These are phyloP conservation scores for Unio pictorum DNA, from an alignment of 2,888 invertebrate genomes.

Conservation along the genomic window DNA sequence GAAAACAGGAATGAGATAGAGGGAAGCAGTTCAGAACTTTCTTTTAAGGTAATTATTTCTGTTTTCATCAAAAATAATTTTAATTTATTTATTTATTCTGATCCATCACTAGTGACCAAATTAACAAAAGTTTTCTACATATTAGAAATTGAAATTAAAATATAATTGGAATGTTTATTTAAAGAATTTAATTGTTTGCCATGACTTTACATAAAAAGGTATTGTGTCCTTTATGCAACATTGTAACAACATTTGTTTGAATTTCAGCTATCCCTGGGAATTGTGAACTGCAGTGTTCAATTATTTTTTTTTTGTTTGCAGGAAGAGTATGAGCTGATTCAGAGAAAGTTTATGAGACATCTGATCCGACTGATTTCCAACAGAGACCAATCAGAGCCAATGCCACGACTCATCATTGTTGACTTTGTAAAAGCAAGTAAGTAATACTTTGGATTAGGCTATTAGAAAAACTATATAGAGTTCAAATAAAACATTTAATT, in stretches of 20 bases:
- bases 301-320: constrained; percentile 26
- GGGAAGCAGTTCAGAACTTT: not conserved
- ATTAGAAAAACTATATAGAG: too few species aligned
- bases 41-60: constrained; percentile 1
- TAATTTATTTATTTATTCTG: too few species aligned
- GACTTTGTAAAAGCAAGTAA: constrained; percentile 54
- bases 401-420: constrained; percentile 59
- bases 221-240: too few species aligned
- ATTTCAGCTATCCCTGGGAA: not conserved
- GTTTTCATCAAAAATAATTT: not conserved
- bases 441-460: too few species aligned
- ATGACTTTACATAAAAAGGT: too few species aligned
- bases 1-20: constrained; percentile 9
- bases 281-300: not conserved
- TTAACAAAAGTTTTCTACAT: too few species aligned
- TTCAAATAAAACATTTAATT: too few species aligned
- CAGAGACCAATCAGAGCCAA: constrained; percentile 37
- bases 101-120: too few species aligned
- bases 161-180: too few species aligned
- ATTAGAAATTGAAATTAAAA: too few species aligned
- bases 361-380: constrained; percentile 57
- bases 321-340: constrained; percentile 67
- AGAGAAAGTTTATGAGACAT: constrained; percentile 69
- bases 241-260: too few species aligned
- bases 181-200: too few species aligned